Conservation (phyloP, 2,888 invertebrate species). For the Neoitamus cyanurus region DNA sequence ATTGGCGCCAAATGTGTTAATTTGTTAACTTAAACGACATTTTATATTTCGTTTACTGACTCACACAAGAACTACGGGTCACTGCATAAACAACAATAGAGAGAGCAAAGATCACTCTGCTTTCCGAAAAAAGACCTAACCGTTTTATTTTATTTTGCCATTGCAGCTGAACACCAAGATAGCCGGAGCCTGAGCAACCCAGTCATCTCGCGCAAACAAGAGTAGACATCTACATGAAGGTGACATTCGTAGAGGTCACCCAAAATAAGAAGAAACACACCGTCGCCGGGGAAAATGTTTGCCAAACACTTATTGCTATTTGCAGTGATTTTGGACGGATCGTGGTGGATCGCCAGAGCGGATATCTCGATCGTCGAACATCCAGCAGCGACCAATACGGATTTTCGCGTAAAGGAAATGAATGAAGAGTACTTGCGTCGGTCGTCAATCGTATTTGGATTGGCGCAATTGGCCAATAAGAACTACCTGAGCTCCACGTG, state of each 20-base stretch:
- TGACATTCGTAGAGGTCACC: slow-evolving; percentile 23
- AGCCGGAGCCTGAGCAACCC: background rate
- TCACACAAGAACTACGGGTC: background rate
- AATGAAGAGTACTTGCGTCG: slow-evolving; percentile 57
- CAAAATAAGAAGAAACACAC: background rate
- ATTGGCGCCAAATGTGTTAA: background rate
- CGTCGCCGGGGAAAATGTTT: slow-evolving; percentile 32
- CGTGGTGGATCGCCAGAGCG: slow-evolving; percentile 22
- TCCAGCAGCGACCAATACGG: slow-evolving; percentile 16
- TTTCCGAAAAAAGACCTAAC: background rate
- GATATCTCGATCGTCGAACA: slow-evolving; percentile 33
- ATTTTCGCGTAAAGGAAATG: slow-evolving; percentile 49
- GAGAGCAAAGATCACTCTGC: background rate
- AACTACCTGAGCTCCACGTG: slow-evolving; percentile 61
- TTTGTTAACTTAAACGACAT: background rate
- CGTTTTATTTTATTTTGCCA: background rate
- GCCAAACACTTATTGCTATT: slow-evolving; percentile 35
- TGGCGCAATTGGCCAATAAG: slow-evolving; percentile 61
- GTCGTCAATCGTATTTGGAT: slow-evolving; percentile 64
- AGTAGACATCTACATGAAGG: slow-evolving; percentile 25
- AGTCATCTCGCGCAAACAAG: background rate
- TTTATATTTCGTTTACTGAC: background rate
- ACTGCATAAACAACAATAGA: background rate
- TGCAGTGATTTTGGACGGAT: slow-evolving; percentile 28
- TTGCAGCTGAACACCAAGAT: background rate